A percentile compares a stretch with the other conserved stretches of the same genome.
Evolutionary conservation across 1,140 invertebrate species (phyloP).

Genomic region (Drosophila mojavensis): DNA sequence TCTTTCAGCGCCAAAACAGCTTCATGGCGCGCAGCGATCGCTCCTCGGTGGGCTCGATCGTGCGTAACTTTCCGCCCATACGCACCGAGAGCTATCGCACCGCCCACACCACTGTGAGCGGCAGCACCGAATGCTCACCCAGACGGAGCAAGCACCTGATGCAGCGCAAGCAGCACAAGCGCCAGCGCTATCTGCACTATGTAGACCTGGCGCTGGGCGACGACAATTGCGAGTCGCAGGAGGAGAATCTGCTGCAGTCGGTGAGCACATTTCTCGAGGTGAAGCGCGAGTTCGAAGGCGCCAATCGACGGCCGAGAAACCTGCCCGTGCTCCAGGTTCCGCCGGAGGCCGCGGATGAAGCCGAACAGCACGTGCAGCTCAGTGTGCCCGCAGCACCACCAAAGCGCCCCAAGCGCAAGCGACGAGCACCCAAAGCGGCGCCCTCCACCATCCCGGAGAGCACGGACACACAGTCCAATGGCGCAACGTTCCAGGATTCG

Average conservation of each 20-base stretch:
- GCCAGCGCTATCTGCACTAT: slow-evolving; percentile 65
- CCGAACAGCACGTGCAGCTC: not conserved
- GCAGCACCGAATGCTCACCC: slow-evolving; percentile 45
- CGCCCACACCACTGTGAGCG: slow-evolving; percentile 50
- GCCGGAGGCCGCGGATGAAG: not conserved
- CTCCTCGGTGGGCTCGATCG: slow-evolving; percentile 77
- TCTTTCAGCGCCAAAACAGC: slow-evolving; percentile 78
- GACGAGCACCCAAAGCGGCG: slow-evolving; percentile 58
- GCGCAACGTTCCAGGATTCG: slow-evolving; percentile 10
- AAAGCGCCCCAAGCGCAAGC: slow-evolving; percentile 42
- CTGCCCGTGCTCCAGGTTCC: slow-evolving; percentile 42
- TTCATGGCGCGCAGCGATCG: slow-evolving; percentile 71
- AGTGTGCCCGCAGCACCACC: not conserved
- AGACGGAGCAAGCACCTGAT: slow-evolving; percentile 24
- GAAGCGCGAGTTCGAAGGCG: slow-evolving; percentile 69
- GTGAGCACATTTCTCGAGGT: slow-evolving; percentile 77
- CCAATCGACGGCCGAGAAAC: slow-evolving; percentile 32
- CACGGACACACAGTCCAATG: slow-evolving; percentile 44
- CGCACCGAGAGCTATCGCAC: slow-evolving; percentile 65
- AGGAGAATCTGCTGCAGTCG: slow-evolving; percentile 78
- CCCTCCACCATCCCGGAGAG: slow-evolving; percentile 73
- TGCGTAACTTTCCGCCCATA: slow-evolving; percentile 74
- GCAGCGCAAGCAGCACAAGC: slow-evolving; percentile 47
- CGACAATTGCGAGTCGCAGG: slow-evolving; percentile 57
- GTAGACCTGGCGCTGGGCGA: slow-evolving; percentile 71